Evolutionary conservation across 2,888 invertebrate species (phyloP), one percentile per base, ranked within the genome.

Genomic region (Ennomos quercinarius): DNA sequence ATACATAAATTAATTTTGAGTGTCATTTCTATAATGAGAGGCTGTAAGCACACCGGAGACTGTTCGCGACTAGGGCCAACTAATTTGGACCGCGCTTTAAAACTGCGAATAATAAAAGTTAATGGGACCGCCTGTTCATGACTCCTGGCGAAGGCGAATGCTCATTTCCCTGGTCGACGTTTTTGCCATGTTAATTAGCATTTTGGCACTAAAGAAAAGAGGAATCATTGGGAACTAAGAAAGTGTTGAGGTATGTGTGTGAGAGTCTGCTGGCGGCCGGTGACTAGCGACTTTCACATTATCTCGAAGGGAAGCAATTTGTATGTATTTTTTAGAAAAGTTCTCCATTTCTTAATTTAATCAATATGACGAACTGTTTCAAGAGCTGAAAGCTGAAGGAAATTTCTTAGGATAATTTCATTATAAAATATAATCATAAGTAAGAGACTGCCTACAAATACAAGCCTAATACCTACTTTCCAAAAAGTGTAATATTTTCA

Each of bases 51-150:
- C 56, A 70, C 73, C 72, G 68, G 74, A 82, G 84, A 86, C 87
- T 87, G 83, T 83, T 82, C 74, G 75, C 83, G 79, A 88, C 83
- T 84, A 87, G 87, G 80, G 85, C 86, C 87, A 89, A 89, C 91
- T 89, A 89, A 91, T 91, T 91, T 89, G 86, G 89, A 82, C 85
- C 87, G 84, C 83, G 84, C 83, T 89, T 86, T 87, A 86, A 90
- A 91, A 90, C 84, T 86, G 81, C 79, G 81, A 83, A 89, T 90
- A 90, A 91, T 91, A 91, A 91, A 91, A 91, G 91, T 88, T 84
- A 89, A 91, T 89, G 87, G 87, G 70, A 84, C 84, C 86, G 80
- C 83, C 87, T 86, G 82, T 85, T 85, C 86, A 84, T 86, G 89
- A 85, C 83, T 86, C 86, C 87, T 90, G 90, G 90, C 90, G 86